Conservation (phyloP, 2,113 vertebrate species). For the Odocoileus hemionus region DNA sequence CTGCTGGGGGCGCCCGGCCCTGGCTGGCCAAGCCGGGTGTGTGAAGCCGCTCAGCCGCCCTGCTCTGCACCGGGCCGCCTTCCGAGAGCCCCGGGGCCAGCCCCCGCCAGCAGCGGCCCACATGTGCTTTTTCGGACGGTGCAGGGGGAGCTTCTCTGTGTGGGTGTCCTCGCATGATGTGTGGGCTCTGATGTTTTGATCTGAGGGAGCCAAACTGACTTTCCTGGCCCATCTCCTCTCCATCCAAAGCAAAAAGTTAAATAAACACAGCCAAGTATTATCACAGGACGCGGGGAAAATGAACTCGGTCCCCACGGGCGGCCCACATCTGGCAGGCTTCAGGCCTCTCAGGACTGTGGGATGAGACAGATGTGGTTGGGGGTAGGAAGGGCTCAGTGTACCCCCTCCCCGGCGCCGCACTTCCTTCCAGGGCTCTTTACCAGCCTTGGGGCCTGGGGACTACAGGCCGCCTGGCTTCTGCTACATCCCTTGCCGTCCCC, state of each 20-base stretch:
- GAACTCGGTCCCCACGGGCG: slow-evolving; percentile 65
- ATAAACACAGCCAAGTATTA: slow-evolving; percentile 71
- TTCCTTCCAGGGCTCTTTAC: background rate
- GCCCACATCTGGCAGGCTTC: slow-evolving; percentile 54
- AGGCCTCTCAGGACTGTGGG: slow-evolving; percentile 18
- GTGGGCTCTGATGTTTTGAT: slow-evolving; percentile 65
- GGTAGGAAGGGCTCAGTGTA: background rate
- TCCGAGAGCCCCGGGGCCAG: background rate
- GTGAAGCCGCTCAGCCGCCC: background rate
- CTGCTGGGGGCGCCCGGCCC: background rate
- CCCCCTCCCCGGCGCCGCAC: background rate
- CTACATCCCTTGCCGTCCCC: background rate
- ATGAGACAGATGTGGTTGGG: slow-evolving; percentile 39
- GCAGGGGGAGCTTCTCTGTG: background rate
- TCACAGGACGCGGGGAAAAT: slow-evolving; percentile 69
- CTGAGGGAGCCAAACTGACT: slow-evolving; percentile 60
- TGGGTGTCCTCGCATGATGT: slow-evolving; percentile 68
- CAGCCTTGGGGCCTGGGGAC: background rate
- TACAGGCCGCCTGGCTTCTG: background rate
- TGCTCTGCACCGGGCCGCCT: background rate
- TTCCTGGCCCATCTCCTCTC: slow-evolving; percentile 67
- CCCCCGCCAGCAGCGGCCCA: slow-evolving; percentile 43
- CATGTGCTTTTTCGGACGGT: background rate
- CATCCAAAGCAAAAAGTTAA: slow-evolving; percentile 72
- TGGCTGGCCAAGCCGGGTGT: background rate